Conservation (phyloP, 2,113 vertebrate genomes). For the Anoplopoma fimbria region DNA sequence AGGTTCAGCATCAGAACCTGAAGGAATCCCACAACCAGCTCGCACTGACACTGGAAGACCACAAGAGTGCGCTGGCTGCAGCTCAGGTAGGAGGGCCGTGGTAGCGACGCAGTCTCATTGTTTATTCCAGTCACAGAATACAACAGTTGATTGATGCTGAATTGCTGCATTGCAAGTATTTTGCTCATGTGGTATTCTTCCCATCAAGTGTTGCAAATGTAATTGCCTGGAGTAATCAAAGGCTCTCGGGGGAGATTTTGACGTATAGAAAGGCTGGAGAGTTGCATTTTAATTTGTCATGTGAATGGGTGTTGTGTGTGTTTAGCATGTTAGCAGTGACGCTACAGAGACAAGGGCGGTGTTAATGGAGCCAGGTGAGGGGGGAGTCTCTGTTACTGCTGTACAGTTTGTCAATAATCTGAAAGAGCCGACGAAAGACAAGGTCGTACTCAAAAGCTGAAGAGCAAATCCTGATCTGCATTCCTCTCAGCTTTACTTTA, state of each 20-base stretch:
- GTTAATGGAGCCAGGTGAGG: background rate
- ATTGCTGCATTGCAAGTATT: background rate
- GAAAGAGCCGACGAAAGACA: background rate
- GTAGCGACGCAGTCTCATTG: background rate
- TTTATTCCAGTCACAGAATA: conserved; percentile 13
- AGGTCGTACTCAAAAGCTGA: background rate
- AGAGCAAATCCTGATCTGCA: conserved; percentile 1
- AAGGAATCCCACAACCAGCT: conserved; percentile 91
- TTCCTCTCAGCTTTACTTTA: background rate
- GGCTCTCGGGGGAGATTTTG: background rate
- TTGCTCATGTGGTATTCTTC: background rate
- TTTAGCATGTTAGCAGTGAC: background rate
- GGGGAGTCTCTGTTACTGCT: background rate
- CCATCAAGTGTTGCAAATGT: background rate
- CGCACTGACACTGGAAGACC: conserved; percentile 95
- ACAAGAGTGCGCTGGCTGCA: conserved; percentile 97
- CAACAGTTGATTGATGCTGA: conserved; percentile 4
- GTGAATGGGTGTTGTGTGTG: background rate
- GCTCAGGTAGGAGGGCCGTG: conserved; percentile 89
- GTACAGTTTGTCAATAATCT: background rate
- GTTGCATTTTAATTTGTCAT: background rate
- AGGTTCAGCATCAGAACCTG: conserved; percentile 91
- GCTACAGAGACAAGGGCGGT: background rate
- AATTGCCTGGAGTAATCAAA: background rate
- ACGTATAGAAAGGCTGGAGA: background rate